A percentile compares a stretch with the other conserved stretches of the same genome.
Conservation (phyloP, 1,140 invertebrate species). For the Drosophila subobscura region DNA sequence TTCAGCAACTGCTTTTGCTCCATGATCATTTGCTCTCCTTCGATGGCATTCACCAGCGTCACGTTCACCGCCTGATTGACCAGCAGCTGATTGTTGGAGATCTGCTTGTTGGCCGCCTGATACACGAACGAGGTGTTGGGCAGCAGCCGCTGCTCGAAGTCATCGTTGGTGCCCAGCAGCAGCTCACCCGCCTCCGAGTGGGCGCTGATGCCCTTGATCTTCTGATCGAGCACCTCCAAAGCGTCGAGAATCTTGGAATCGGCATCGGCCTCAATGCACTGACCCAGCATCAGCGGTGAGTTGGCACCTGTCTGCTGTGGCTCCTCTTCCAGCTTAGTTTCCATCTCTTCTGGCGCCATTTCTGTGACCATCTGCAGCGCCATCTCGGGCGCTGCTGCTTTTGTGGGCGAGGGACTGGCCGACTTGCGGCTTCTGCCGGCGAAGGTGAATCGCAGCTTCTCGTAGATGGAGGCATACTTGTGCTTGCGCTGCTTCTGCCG, state of each 20-base stretch:
- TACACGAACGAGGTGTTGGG: conserved; percentile 75
- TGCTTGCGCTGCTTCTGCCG: conserved; percentile 70
- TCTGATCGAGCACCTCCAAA: conserved; percentile 50
- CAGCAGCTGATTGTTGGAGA: conserved; percentile 67
- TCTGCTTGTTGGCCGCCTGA: conserved; percentile 68
- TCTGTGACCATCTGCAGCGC: background rate
- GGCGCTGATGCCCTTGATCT: background rate
- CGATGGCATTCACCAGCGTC: conserved; percentile 70
- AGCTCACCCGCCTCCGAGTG: conserved; percentile 21
- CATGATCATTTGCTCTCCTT: conserved; percentile 72
- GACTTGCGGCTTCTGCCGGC: conserved; percentile 42
- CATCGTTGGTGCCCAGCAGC: conserved; percentile 49
- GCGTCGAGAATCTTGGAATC: conserved; percentile 70
- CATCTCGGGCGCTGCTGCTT: conserved; percentile 2
- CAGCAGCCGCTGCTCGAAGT: conserved; percentile 73
- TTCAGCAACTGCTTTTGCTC: conserved; percentile 67
- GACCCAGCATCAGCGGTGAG: conserved; percentile 5
- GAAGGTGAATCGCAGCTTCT: conserved; percentile 74
- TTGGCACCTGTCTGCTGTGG: background rate
- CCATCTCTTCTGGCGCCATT: background rate
- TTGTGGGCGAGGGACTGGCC: conserved; percentile 41
- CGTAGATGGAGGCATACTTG: conserved; percentile 77
- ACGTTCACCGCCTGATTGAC: conserved; percentile 76
- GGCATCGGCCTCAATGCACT: conserved; percentile 65
- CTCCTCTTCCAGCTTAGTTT: background rate